phyloP scores from a whole-genome alignment of 1,140 invertebrate genomes.

The Caenorhabditis briggsae region DNA sequence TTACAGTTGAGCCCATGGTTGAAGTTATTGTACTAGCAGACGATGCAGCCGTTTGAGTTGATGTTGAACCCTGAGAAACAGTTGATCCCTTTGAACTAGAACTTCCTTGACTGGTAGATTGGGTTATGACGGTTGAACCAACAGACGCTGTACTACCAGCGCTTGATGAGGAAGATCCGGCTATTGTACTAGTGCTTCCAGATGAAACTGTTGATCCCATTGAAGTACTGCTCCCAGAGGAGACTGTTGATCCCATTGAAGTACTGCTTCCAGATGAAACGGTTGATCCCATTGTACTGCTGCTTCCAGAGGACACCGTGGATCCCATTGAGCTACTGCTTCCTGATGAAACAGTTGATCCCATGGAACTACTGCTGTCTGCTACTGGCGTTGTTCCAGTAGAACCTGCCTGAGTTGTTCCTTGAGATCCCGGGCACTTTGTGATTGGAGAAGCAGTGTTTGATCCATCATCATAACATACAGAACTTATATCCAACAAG shows the following conservation, averaged over 20 bases:
- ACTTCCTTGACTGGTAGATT: not conserved
- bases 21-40: not conserved
- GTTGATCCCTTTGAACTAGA: constrained; percentile 2
- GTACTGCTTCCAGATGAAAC: not conserved
- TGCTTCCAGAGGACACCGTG: not conserved
- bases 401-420: constrained; percentile 11
- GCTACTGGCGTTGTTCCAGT: not conserved
- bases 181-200: too few relatives aligned
- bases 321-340: not conserved
- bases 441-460: constrained; percentile 3
- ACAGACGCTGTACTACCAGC: too few relatives aligned
- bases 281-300: not conserved
- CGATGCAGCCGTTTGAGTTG: not conserved
- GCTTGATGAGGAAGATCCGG: not conserved
- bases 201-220: too few relatives aligned
- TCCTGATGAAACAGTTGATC: not conserved
- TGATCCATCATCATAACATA: constrained; percentile 29
- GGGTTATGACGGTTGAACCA: too few relatives aligned
- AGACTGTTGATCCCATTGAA: not conserved
- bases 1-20: not conserved
- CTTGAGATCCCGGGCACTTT: constrained; percentile 18
- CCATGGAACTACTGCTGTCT: not conserved
- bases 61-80: not conserved
- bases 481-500: not conserved
- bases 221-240: not conserved